phyloP scores from a whole-genome alignment of 2,797 vertebrate species.

The Halcyon smyrnensis region DNA sequence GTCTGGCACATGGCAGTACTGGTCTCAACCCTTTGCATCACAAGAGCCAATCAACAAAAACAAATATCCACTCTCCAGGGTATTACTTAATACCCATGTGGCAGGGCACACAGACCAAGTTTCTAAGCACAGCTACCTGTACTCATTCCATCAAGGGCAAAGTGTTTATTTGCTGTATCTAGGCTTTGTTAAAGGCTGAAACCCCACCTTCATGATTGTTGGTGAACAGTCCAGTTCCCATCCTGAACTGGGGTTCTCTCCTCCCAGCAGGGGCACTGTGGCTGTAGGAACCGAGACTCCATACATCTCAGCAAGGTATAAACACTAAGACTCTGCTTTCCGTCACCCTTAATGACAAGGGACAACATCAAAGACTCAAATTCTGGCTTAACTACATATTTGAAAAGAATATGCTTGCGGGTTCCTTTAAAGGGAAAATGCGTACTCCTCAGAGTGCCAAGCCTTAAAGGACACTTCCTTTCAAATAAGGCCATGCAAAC shows the following conservation, averaged over 20 bases:
- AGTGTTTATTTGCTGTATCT: background rate
- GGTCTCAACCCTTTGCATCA: background rate
- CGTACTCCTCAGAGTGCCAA: background rate
- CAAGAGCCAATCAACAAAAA: background rate
- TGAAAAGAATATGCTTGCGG: background rate
- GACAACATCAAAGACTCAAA: background rate
- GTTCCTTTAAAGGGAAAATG: background rate
- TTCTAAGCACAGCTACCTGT: background rate
- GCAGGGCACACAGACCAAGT: accelerated
- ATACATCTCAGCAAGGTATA: too few species aligned
- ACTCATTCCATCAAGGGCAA: background rate
- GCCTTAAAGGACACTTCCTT: background rate
- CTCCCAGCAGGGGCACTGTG: background rate
- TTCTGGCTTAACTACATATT: background rate
- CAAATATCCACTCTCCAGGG: background rate
- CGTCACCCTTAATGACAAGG: background rate
- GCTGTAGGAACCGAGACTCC: background rate
- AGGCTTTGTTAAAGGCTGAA: background rate
- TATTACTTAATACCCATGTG: background rate
- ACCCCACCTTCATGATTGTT: background rate
- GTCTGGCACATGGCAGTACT: background rate
- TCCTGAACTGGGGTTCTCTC: background rate
- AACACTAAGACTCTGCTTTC: background rate
- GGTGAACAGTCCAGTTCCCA: background rate
- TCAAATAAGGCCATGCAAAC: background rate